A percentile compares a stretch with the other conserved stretches of the same genome.
Evolutionary conservation across 2,888 invertebrate genomes (phyloP).

Genomic region (Pelosia muscerda): DNA sequence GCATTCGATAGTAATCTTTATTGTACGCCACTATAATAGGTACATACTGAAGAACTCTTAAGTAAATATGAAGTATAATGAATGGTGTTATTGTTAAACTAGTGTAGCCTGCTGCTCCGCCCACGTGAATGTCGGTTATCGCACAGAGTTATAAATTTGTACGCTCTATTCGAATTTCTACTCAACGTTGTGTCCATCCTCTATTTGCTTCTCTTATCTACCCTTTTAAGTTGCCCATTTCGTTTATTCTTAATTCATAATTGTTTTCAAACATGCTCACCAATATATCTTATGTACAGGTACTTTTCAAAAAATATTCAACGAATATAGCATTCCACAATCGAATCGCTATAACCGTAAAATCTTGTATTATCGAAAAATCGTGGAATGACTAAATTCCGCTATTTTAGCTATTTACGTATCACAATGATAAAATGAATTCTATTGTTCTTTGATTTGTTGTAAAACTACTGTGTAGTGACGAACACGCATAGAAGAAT

Average conservation of each 20-base stretch:
- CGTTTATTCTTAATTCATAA: too few species aligned
- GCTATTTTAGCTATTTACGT: too few species aligned
- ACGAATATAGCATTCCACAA: not conserved
- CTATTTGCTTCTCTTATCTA: too few species aligned
- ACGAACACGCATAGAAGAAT: not conserved
- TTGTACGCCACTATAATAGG: not conserved
- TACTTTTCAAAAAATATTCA: not conserved
- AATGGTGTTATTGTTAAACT: not conserved
- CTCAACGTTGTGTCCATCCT: too few species aligned
- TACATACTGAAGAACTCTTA: not conserved
- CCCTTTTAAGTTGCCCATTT: too few species aligned
- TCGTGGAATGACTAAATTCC: not conserved
- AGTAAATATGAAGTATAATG: not conserved
- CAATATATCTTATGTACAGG: too few species aligned
- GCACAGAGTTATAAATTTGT: too few species aligned
- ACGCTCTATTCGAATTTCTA: too few species aligned
- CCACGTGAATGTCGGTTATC: too few species aligned
- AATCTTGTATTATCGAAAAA: not conserved
- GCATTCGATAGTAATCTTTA: not conserved
- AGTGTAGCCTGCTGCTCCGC: too few species aligned
- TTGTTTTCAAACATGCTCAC: too few species aligned
- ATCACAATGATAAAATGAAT: not conserved
- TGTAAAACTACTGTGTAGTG: not conserved
- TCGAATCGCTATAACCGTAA: not conserved
- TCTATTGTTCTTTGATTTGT: not conserved